These are phyloP conservation scores for Oligia fasciuncula DNA, from an alignment of 2,888 invertebrate genomes.

Conservation along the genomic window DNA sequence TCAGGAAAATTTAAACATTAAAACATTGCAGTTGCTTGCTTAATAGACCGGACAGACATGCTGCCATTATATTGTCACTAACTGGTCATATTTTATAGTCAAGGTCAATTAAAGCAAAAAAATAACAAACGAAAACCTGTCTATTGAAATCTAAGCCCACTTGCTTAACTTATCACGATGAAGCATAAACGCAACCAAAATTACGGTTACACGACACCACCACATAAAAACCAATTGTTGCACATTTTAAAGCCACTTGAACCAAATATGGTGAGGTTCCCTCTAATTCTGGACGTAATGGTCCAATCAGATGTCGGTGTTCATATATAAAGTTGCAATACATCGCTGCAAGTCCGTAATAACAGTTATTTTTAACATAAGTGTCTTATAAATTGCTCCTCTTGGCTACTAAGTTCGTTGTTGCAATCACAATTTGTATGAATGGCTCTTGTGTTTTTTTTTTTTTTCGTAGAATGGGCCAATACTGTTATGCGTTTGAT, in stretches of 20 bases:
- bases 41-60: not conserved
- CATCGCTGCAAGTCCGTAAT: constrained; percentile 40
- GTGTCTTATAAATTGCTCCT: constrained; percentile 49
- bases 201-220: constrained; percentile 13
- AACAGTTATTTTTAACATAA: constrained; percentile 48
- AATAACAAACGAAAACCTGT: not conserved
- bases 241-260: constrained; percentile 44
- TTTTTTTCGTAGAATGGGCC: not conserved
- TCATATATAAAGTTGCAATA: constrained; percentile 43
- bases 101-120: not conserved
- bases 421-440: constrained; percentile 12
- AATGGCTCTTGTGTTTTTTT: not conserved
- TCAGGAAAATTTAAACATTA: not conserved
- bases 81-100: not conserved
- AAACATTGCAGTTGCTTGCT: too few relatives aligned
- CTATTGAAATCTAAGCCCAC: not conserved
- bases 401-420: constrained; percentile 15
- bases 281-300: constrained; percentile 46
- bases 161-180: constrained; percentile 8
- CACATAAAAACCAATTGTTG: constrained; percentile 37
- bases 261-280: constrained; percentile 46
- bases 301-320: constrained; percentile 45
- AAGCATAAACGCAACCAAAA: constrained; percentile 31
- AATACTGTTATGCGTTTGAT: not conserved
- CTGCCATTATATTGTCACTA: not conserved